Evolutionary conservation across 2,797 vertebrate genomes (phyloP).

Genomic region (Tokudaia tokunoshimensis): DNA sequence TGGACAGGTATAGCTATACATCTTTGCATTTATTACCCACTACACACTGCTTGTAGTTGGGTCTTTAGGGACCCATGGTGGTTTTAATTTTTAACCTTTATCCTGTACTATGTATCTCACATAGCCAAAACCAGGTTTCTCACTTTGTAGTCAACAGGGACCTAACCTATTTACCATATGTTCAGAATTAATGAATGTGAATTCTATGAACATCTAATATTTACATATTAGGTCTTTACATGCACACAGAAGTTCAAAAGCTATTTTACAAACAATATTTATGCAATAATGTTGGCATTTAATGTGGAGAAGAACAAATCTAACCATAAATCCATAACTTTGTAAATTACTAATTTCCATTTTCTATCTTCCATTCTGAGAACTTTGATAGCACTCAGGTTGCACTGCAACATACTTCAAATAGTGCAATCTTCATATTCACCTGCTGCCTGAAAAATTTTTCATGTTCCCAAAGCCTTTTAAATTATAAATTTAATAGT

Average conservation of each 20-base stretch:
- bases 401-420: background rate
- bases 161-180: background rate
- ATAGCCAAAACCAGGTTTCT: background rate
- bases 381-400: background rate
- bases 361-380: background rate
- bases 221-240: background rate
- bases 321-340: background rate
- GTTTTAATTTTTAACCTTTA: slow-evolving; percentile 4
- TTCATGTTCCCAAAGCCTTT: background rate
- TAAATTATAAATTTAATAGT: slow-evolving; percentile 19
- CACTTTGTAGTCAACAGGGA: background rate
- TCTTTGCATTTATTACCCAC: background rate
- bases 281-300: slow-evolving; percentile 22
- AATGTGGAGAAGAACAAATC: background rate
- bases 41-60: background rate
- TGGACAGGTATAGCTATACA: background rate
- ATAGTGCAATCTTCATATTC: background rate
- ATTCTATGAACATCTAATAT: background rate
- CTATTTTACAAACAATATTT: background rate
- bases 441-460: background rate
- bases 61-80: too few species aligned
- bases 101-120: background rate
- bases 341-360: background rate
- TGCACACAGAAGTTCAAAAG: background rate
- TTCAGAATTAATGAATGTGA: background rate